phyloP scores from a whole-genome alignment of 2,888 invertebrate species.

The Cheilosia vernalis region DNA sequence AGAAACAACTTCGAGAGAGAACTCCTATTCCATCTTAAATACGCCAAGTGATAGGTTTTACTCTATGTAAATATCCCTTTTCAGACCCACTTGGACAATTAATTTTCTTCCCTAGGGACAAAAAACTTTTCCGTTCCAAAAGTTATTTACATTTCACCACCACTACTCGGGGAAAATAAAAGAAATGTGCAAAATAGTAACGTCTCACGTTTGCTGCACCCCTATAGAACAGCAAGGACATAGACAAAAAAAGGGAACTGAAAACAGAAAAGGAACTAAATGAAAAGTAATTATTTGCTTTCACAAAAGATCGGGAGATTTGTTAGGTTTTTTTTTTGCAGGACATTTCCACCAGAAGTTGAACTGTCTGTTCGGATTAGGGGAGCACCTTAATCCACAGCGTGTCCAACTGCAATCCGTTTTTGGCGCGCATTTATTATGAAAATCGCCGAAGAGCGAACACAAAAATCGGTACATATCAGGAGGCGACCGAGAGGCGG shows the following conservation, averaged over 20 bases:
- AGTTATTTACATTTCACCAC: constrained; percentile 46
- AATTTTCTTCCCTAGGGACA: constrained; percentile 50
- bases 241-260: not conserved
- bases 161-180: not conserved
- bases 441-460: constrained; percentile 15
- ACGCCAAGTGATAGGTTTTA: constrained; percentile 44
- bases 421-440: constrained; percentile 38
- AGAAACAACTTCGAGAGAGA: not conserved
- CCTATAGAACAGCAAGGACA: constrained; percentile 1
- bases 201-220: constrained; percentile 1
- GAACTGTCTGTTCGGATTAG: constrained; percentile 31
- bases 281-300: constrained; percentile 58
- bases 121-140: constrained; percentile 48
- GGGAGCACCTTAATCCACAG: constrained; percentile 30
- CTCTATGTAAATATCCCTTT: constrained; percentile 44
- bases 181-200: constrained; percentile 42
- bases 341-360: constrained; percentile 37
- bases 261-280: constrained; percentile 45
- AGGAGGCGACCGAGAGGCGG: not conserved
- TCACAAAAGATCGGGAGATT: constrained; percentile 35
- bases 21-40: constrained; percentile 15
- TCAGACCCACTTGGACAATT: constrained; percentile 59
- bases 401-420: constrained; percentile 33
- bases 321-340: not conserved
- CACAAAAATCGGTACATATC: constrained; percentile 17